Conservation (phyloP, 2,888 invertebrate species). For the Biston betularia region DNA sequence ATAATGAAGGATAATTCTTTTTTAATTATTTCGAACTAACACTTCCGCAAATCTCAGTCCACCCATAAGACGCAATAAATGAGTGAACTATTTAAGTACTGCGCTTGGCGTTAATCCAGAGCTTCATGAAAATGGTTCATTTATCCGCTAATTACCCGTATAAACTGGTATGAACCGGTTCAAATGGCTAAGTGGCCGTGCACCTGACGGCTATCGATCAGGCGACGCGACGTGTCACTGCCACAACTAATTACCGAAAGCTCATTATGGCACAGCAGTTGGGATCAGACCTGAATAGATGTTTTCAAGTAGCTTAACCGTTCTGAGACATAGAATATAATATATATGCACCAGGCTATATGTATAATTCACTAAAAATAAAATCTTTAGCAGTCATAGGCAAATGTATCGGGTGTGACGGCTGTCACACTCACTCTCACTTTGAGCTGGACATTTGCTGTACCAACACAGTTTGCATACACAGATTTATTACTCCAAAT, state of each 20-base stretch:
- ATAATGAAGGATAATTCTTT: too few relatives aligned
- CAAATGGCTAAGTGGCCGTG: slow-evolving; percentile 33
- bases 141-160: slow-evolving; percentile 55
- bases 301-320: not conserved
- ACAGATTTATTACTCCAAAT: too few relatives aligned
- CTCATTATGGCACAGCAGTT: slow-evolving; percentile 17
- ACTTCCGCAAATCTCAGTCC: not conserved
- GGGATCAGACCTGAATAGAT: slow-evolving; percentile 17
- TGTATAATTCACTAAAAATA: too few relatives aligned
- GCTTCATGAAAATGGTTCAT: slow-evolving; percentile 52
- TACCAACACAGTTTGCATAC: too few relatives aligned
- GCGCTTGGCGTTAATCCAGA: slow-evolving; percentile 37
- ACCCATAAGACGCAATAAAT: slow-evolving; percentile 3
- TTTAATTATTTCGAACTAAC: too few relatives aligned
- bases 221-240: slow-evolving; percentile 34
- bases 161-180: slow-evolving; percentile 38
- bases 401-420: too few relatives aligned
- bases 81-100: slow-evolving; percentile 36
- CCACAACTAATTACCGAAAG: slow-evolving; percentile 27
- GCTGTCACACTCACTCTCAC: too few relatives aligned
- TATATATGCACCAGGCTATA: too few relatives aligned
- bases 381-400: too few relatives aligned
- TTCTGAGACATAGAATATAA: too few relatives aligned
- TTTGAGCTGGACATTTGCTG: too few relatives aligned
- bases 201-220: slow-evolving; percentile 56